Evolutionary conservation across 2,113 vertebrate species (phyloP).

Genomic region (Solea senegalensis): DNA sequence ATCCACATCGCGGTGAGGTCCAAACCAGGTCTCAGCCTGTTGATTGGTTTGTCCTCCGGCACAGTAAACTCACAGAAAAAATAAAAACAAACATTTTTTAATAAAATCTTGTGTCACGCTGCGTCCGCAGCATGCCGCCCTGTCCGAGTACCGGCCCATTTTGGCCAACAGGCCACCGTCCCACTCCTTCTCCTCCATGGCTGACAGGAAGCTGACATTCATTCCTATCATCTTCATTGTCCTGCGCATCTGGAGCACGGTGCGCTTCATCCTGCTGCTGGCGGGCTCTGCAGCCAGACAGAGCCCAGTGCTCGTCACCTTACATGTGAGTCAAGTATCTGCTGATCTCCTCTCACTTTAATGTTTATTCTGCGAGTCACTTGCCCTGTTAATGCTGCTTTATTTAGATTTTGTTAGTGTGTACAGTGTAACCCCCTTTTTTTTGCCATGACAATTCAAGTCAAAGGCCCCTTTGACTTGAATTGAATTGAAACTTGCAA

Average conservation of each 20-base stretch:
- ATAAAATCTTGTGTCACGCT: not conserved
- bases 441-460: too few relatives aligned
- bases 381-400: not conserved
- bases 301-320: constrained; percentile 85
- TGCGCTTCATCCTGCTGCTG: constrained; percentile 92
- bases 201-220: constrained; percentile 90
- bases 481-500: too few relatives aligned
- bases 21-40: not conserved
- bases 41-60: not conserved
- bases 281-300: constrained; percentile 81
- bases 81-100: not conserved
- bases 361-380: not conserved
- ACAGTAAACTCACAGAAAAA: not conserved
- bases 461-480: too few relatives aligned
- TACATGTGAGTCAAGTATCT: constrained; percentile 85
- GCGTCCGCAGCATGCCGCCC: constrained; percentile 83
- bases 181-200: constrained; percentile 79
- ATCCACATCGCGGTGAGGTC: constrained; percentile 88
- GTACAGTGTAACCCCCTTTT: too few relatives aligned
- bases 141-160: constrained; percentile 94
- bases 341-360: not conserved
- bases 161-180: constrained; percentile 73
- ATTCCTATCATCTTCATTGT: constrained; percentile 94
- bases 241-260: constrained; percentile 94
- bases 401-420: too few relatives aligned